Base-by-base conservation (phyloP, 2,888 invertebrate genomes). In the Crematogaster levior region DNA sequence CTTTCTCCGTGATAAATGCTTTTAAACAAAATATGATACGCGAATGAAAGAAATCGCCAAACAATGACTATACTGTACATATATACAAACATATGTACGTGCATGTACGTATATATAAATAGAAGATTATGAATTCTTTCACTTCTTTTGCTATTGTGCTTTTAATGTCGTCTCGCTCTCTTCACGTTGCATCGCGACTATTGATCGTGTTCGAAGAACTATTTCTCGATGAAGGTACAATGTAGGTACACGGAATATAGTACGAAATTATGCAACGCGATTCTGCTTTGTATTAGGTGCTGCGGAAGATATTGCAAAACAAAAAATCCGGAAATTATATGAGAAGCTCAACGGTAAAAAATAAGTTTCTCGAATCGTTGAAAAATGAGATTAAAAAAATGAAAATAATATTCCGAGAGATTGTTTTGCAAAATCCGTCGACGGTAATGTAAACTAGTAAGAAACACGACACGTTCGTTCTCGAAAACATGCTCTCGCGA, bases 401-500 rank as follows among this genome's bases (percentile, higher is more conserved):
- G 9, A 72, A 43, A 58, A 60, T 34, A n/a, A 43, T 40, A 58
- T 60, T n/a, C 27, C 12, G 40, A 72, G 40, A 58, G 15, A 40
- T 51, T 6, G 37, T 51, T 68, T 34, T 3, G 9, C 15, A 24
- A 40, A 27, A 72, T 56, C 27, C 24, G 15, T 7, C 15, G 1
- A 63, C 40, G 15, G 2, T 24, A 15, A 27, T 30, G n/a, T 46
- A 46, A 30, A 73, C 30, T 21, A 15, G 60, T 40, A 40, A 0
- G 37, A 70, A 51, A 12, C n/a, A n/a, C 3, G 10, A 40, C 15
- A 72, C n/a, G 24, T 56, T 70, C 9, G 24, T 63, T 63, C 61
- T n/a, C 21, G 70, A 73, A 56, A 60, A 40, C 37, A 75, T 18
- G 30, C 61, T 74, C 34, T 74, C 34, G 15, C 63, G 7, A 18